Evolutionary conservation across 2,888 invertebrate genomes (phyloP), one percentile per base, ranked within the genome.

Genomic region (Philereme vetulata): DNA sequence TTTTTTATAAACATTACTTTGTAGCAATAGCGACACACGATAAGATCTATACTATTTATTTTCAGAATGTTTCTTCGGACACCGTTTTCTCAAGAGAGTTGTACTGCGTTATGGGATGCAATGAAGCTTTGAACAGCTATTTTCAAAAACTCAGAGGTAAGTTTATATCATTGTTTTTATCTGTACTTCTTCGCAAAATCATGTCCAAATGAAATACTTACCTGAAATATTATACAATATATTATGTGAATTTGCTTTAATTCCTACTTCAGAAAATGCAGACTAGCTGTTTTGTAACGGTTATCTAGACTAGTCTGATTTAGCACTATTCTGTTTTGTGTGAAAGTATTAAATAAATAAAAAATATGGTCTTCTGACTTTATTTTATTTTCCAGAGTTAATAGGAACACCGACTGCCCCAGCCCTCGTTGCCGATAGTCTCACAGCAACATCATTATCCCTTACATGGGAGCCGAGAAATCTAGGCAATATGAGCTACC

Each of bases 41-140:
- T 21, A 21, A 21, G n/a, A 21, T 21, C 21, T 21, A 1, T 21
- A 21, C 1, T 21, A 21, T 21, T 21, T 21, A 21, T 21, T 21
- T 92, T 36, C 89, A 96, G 96, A 96, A 96, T 84, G 95, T 94
- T 66, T 95, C 95, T 10, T 93, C 94, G 60, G 95, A 95, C 72
- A 91, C 94, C 32, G 90, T 95, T 46, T 94, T 95, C 62, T 94
- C 95, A 2, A 93, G 95, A 75, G 95, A 95, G 80, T 86, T 96
- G 11, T 96, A 96, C 78, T 97, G 97, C 78, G 95, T 96, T 36
- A 95, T 96, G 89, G 97, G 97, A 56, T 97, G 97, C 83, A 96
- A 96, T 79, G 95, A 95, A 77, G 97, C 96, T 51, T 88, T 96
- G 52, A 95, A 95, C 72, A 93, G 94, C 59, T 97, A 97, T 82